phyloP scores from a whole-genome alignment of 2,113 vertebrate genomes.

The Bolborhynchus lineola region DNA sequence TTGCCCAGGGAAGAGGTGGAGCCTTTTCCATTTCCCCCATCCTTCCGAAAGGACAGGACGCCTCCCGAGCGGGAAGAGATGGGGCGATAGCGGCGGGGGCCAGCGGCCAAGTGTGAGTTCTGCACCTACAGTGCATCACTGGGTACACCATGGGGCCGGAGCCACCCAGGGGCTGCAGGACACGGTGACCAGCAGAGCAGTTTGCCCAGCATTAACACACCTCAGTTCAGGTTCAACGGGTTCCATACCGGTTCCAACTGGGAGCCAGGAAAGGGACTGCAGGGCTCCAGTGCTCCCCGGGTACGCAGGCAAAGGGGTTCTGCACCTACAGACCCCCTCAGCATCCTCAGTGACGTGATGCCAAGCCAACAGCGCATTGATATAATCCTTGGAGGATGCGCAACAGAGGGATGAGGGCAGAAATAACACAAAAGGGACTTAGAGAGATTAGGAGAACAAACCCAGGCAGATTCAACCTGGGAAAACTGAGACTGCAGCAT shows the following conservation, averaged over 20 bases:
- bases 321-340: not conserved
- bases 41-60: conserved; percentile 70
- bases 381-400: not conserved
- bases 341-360: not conserved
- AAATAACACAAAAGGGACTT: conserved; percentile 36
- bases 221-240: not conserved
- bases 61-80: conserved; percentile 59
- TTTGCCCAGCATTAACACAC: not conserved
- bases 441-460: conserved; percentile 51
- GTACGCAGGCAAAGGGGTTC: not conserved
- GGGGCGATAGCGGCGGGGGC: not conserved
- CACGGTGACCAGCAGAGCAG: not conserved
- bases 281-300: not conserved
- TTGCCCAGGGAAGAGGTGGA: conserved; percentile 71
- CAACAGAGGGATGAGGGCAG: not conserved
- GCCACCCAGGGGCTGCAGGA: not conserved
- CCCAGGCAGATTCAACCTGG: conserved; percentile 19
- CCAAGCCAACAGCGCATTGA: not conserved
- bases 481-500: conserved; percentile 36
- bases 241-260: not conserved
- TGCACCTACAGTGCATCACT: rapidly evolving
- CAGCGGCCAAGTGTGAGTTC: not conserved
- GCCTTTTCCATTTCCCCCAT: conserved; percentile 70
- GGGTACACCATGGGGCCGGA: rapidly evolving
- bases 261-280: not conserved